phyloP scores from a whole-genome alignment of 2,113 vertebrate genomes.

The Fregetta grallaria region DNA sequence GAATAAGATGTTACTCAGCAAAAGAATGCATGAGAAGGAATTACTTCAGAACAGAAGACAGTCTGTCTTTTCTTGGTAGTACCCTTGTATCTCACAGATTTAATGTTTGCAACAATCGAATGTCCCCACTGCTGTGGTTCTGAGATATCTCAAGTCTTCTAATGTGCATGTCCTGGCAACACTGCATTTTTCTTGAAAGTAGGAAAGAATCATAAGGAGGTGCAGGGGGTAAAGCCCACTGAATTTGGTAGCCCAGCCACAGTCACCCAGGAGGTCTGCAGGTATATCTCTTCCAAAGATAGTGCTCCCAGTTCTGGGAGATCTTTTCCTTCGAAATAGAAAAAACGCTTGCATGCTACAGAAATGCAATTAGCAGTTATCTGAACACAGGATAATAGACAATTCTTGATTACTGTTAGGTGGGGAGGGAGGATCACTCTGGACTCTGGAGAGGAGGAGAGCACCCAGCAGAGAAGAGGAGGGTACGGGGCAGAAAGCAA shows the following conservation, averaged over 20 bases:
- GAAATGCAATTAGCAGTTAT: background rate
- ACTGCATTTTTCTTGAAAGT: background rate
- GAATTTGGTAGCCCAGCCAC: background rate
- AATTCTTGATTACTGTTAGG: background rate
- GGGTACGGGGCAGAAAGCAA: background rate
- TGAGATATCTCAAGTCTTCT: background rate
- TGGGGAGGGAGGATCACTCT: background rate
- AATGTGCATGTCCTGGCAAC: background rate
- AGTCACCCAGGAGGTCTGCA: background rate
- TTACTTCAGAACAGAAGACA: background rate
- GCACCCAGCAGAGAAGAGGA: background rate
- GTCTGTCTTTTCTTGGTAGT: background rate
- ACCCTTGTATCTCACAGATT: background rate
- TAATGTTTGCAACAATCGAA: background rate
- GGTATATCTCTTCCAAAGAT: background rate
- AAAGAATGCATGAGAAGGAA: slow-evolving; percentile 24
- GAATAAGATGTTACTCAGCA: slow-evolving; percentile 47
- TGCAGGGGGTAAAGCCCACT: background rate
- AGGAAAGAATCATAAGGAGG: background rate
- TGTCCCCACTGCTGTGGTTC: background rate
- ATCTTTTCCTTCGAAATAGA: background rate
- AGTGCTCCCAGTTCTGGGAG: background rate
- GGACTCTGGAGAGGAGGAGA: background rate
- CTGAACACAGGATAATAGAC: background rate
- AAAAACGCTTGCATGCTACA: background rate